Percentiles rank a stretch among this genome's conserved stretches.
Conservation (phyloP, 2,797 vertebrate species). For the Cephalopachus bancanus region DNA sequence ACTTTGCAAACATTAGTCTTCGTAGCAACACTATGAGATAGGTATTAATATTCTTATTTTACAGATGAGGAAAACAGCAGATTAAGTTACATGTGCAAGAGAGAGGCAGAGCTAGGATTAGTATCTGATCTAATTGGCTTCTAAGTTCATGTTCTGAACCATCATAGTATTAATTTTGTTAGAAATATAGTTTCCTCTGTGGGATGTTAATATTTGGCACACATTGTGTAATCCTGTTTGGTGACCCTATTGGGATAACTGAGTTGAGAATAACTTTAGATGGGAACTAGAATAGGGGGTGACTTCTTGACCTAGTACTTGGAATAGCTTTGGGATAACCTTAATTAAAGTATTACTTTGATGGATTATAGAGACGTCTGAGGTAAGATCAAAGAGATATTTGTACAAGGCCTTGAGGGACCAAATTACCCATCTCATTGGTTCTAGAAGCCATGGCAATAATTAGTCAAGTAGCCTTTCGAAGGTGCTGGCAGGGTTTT, state of each 20-base stretch:
- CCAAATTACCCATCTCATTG: slow-evolving; percentile 58
- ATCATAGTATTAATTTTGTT: background rate
- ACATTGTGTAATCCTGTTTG: background rate
- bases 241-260: slow-evolving; percentile 31
- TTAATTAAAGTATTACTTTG: slow-evolving; percentile 68
- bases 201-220: background rate
- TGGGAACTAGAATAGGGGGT: background rate
- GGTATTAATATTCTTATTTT: slow-evolving; percentile 37
- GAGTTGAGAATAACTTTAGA: slow-evolving; percentile 45
- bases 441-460: slow-evolving; percentile 64
- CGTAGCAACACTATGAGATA: background rate
- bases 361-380: slow-evolving; percentile 62
- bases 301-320: slow-evolving; percentile 63
- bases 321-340: slow-evolving; percentile 32
- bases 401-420: slow-evolving; percentile 42
- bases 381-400: slow-evolving; percentile 74
- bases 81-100: background rate
- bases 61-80: slow-evolving; percentile 39
- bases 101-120: slow-evolving; percentile 16
- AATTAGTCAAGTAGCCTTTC: slow-evolving; percentile 54
- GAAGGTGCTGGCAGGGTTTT: slow-evolving; percentile 41
- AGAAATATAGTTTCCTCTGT: slow-evolving; percentile 22
- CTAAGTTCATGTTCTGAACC: background rate
- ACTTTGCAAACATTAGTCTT: background rate
- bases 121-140: background rate